Percentiles rank a stretch among this genome's conserved stretches.
Evolutionary conservation across 2,888 invertebrate species (phyloP).

Genomic region (Merodon equestris): DNA sequence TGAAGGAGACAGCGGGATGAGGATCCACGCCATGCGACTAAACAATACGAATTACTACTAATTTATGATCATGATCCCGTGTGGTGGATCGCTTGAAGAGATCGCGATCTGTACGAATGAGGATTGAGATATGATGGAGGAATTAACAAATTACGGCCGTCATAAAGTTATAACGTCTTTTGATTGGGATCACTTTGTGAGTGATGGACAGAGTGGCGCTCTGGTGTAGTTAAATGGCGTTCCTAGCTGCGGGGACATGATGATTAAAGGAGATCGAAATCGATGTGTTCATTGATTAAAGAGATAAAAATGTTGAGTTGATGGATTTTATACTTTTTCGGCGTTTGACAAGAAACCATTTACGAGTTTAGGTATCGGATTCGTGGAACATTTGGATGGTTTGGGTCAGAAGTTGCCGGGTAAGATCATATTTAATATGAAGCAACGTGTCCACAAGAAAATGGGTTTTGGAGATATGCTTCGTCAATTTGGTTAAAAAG

Average conservation of each 20-base stretch:
- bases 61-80: constrained; percentile 22
- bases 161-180: constrained; percentile 45
- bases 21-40: neutral
- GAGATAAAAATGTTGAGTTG: no score
- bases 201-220: constrained; percentile 12
- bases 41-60: constrained; percentile 29
- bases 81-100: constrained; percentile 9
- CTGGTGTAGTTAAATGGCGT: constrained; percentile 19
- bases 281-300: no score
- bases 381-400: no score
- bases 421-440: no score
- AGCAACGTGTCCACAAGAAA: no score
- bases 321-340: constrained; percentile 8
- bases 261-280: no score
- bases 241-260: no score
- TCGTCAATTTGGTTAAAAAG: no score
- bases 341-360: no score
- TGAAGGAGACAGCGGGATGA: constrained; percentile 13
- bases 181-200: constrained; percentile 48
- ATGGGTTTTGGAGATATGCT: no score
- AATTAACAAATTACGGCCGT: constrained; percentile 49
- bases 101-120: constrained; percentile 22
- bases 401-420: no score
- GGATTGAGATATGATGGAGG: constrained; percentile 24
- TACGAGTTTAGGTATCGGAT: no score